Conservation (phyloP, 2,888 invertebrate species). For the Acleris cristana region DNA sequence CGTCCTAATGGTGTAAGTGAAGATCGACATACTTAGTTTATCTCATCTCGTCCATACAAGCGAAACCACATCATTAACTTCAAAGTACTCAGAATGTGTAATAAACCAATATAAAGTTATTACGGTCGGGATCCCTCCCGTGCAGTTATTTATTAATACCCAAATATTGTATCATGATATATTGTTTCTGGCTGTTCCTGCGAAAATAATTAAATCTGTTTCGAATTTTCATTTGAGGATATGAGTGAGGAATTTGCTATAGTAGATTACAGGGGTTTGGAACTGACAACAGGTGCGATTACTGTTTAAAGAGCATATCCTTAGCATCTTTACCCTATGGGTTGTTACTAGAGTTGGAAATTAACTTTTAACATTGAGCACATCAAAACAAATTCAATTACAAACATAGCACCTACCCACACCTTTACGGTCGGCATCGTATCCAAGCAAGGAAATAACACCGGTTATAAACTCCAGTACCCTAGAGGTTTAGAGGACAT, state of each 20-base stretch:
- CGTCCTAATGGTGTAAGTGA: too few relatives aligned
- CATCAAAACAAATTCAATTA: constrained; percentile 9
- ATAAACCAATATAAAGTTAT: constrained; percentile 25
- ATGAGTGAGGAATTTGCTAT: too few relatives aligned
- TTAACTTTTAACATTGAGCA: neutral
- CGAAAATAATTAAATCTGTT: constrained; percentile 6
- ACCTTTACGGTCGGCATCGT: constrained; percentile 28
- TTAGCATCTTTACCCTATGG: too few relatives aligned
- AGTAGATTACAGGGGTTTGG: too few relatives aligned
- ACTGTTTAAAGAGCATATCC: too few relatives aligned
- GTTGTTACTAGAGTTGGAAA: neutral
- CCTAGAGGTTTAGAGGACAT: constrained; percentile 35
- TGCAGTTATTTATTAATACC: constrained; percentile 14
- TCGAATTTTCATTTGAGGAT: too few relatives aligned
- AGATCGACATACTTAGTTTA: too few relatives aligned
- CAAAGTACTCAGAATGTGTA: neutral
- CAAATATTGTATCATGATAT: constrained; percentile 15
- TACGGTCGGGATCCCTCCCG: constrained; percentile 8
- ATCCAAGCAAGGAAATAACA: constrained; percentile 20
- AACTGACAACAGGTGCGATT: too few relatives aligned
- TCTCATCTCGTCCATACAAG: too few relatives aligned
- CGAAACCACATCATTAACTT: neutral
- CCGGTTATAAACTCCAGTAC: constrained; percentile 23
- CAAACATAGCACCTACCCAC: constrained; percentile 11
- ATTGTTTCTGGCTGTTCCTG: constrained; percentile 1